Base-by-base conservation (phyloP, 1,140 invertebrate species). In the Cyclargus thomasi region DNA sequence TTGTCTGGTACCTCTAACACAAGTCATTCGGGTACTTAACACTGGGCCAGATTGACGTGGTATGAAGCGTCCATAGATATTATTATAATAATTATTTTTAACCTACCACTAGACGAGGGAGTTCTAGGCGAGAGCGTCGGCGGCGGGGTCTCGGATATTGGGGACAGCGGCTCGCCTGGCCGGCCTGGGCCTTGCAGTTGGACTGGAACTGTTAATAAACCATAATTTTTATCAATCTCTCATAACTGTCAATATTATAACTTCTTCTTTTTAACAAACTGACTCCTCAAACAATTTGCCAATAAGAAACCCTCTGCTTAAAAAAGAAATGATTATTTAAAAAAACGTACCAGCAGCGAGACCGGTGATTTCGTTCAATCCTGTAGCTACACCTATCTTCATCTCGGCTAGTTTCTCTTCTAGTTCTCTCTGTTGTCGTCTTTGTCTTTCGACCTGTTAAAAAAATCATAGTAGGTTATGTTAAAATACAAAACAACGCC, bases 101-200 rank as follows among this genome's bases (percentile, higher is more conserved):
- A 77, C 73, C 83, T 70, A 90, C 87, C 85, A 85, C 85, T 85
- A 74, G 91, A 86, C 5, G 89, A 90, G 83, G 92, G 92, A 81
- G 92, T 91, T 82, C 90, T 92, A 68, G 83, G 94, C 82, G 93
- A 87, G 69, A 92, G 83, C 57, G 93, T 92, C 4, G 94, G 93
- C 0, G 94, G 94, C 11, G 94, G 94, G 16, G 94, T 95, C 76
- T 95, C 94, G 3, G 91, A 92, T 69, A 90, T 90, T 0, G 88
- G 88, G 0, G 86, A 88, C 4, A 90, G 68, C 0, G 80, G 92
- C 90, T 90, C 87, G 20, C 77, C 75, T 6, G 85, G 85, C 76
- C 87, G 83, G 0, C 87, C 87, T 0, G 87, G 82, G 0, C 86
- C 87, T 82, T 90, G 87, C 14, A 86, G 67, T 70, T 90, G 87